A percentile compares a stretch with the other conserved stretches of the same genome.
Conservation (phyloP, 2,888 invertebrate genomes). For the Mamestra brassicae region DNA sequence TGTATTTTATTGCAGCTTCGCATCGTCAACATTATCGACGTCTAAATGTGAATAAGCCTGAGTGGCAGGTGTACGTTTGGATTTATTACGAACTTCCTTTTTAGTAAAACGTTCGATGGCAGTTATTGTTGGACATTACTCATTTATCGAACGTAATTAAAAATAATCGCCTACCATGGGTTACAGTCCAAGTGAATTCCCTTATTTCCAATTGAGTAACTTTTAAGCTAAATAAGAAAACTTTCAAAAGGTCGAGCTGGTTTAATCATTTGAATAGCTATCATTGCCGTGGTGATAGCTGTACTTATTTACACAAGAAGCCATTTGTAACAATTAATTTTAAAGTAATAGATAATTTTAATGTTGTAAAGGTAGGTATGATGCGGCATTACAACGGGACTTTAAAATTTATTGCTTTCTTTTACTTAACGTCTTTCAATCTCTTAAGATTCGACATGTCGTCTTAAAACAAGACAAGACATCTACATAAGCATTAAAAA, state of each 20-base stretch:
- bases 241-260: constrained; percentile 39
- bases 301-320: constrained; percentile 59
- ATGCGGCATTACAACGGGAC: constrained; percentile 79
- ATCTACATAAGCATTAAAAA: constrained; percentile 38
- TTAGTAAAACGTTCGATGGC: constrained; percentile 56
- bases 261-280: constrained; percentile 48
- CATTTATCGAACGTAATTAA: constrained; percentile 62
- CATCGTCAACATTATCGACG: constrained; percentile 69
- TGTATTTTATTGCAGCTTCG: constrained; percentile 74
- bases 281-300: constrained; percentile 55
- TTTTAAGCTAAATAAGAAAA: constrained; percentile 28
- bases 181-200: constrained; percentile 46
- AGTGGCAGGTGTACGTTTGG: constrained; percentile 75
- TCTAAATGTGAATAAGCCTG: constrained; percentile 72
- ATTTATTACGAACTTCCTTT: constrained; percentile 73
- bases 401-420: constrained; percentile 84
- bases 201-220: constrained; percentile 34
- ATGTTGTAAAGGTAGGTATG: constrained; percentile 76
- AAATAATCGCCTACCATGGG: constrained; percentile 52
- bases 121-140: constrained; percentile 63
- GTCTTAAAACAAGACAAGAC: constrained; percentile 59
- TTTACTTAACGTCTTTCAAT: constrained; percentile 84
- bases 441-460: constrained; percentile 76
- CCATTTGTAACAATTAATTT: constrained; percentile 71
- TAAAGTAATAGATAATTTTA: constrained; percentile 74